phyloP scores from a whole-genome alignment of 1,140 invertebrate genomes.

The Gonatopus flavifemur region DNA sequence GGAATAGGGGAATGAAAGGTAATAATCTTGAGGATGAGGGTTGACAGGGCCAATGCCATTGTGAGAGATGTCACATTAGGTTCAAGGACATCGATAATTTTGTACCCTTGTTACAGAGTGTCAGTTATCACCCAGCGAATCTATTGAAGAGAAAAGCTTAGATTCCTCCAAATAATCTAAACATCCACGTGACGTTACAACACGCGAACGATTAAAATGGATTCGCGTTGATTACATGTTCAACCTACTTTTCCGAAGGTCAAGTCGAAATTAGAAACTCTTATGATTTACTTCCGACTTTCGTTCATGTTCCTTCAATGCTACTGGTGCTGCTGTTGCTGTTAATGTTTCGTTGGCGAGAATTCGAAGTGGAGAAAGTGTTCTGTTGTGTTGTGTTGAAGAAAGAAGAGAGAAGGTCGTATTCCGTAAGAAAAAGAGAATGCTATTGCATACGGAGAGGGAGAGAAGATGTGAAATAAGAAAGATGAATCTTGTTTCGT shows the following conservation, averaged over 20 bases:
- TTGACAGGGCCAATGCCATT: too few relatives aligned
- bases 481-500: neutral
- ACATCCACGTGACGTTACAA: too few relatives aligned
- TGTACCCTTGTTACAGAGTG: too few relatives aligned
- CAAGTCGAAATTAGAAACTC: slow-evolving; percentile 42
- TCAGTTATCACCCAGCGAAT: too few relatives aligned
- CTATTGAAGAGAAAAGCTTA: too few relatives aligned
- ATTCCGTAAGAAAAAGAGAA: slow-evolving; percentile 9
- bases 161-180: too few relatives aligned
- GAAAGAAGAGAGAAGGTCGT: slow-evolving; percentile 15
- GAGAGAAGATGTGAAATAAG: neutral
- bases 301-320: slow-evolving; percentile 26
- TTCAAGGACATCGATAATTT: too few relatives aligned
- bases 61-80: too few relatives aligned
- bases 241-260: slow-evolving; percentile 35
- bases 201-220: slow-evolving; percentile 5
- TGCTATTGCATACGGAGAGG: too few relatives aligned
- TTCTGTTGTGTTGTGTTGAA: slow-evolving; percentile 11
- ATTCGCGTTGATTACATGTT: slow-evolving; percentile 20
- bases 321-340: too few relatives aligned
- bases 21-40: neutral
- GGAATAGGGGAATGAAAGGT: neutral
- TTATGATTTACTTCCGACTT: slow-evolving; percentile 37
- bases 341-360: too few relatives aligned
- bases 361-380: slow-evolving; percentile 42